Base-by-base conservation (phyloP, 2,113 vertebrate genomes). In the Gavialis gangeticus region DNA sequence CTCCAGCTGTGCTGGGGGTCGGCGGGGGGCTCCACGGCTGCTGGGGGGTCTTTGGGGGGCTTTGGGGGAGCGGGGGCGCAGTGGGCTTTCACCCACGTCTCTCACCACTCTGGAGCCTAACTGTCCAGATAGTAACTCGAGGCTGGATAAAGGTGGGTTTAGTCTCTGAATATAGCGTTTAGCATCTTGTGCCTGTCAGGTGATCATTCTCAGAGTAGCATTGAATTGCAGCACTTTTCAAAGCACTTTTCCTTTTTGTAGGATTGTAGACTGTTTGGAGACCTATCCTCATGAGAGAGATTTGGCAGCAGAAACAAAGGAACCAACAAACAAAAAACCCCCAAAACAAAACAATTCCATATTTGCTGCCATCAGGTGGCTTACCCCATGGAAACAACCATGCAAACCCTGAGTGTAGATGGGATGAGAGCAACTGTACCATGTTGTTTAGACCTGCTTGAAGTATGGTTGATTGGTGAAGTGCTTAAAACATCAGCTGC, bases 361-460 rank as follows among this genome's bases (percentile, higher is more conserved):
- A 19, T 5, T 37, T 57, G 4, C 90, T 90, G 60, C 34, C 8
- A 9, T 17, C 77, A 79, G 55, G 92, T 82, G 28, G 3, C 69
- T 88, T 66, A 14, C n/a, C 37, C 69, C 13, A 16, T 37, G n/a
- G 75, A 83, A 93, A 34, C 13, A 84, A 37, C 30, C 3, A 19
- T 64, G 71, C 46, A 28, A 69, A 69, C 17, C 22, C 27, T 12
- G 28, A 27, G 11, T 12, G 46, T 12, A 30, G 28, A 24, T 24
- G 13, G 69, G n/a, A 3, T 64, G 64, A 34, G 18, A 19, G 18
- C 67, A 21, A 30, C 30, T 69, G 62, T 27, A 75, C 62, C 13
- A 4, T 0, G 0, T 0, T 25, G 63, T 34, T 58, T 55, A 13
- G 81, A 11, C 69, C 78, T 73, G 54, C 0, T 67, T 17, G n/a